Evolutionary conservation across 2,888 invertebrate species (phyloP).

Genomic region (Limenitis arthemis): DNA sequence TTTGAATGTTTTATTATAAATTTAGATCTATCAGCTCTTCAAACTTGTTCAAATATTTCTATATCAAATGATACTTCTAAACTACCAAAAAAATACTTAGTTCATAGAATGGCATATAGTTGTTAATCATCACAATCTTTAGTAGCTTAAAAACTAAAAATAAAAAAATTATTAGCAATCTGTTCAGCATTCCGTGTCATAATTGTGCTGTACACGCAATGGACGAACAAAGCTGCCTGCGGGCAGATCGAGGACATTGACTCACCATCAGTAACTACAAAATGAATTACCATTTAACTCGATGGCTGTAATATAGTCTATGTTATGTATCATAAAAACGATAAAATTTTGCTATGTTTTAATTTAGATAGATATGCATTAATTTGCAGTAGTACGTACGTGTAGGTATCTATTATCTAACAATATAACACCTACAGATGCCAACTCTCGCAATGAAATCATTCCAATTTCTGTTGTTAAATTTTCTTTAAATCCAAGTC

Average conservation of each 20-base stretch:
- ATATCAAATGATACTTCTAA: background rate
- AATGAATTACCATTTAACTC: slow-evolving; percentile 21
- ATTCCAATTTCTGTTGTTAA: too few relatives aligned
- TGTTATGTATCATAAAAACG: background rate
- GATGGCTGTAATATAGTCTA: background rate
- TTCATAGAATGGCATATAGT: slow-evolving; percentile 11
- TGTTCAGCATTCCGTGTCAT: slow-evolving; percentile 33
- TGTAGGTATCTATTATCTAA: too few relatives aligned
- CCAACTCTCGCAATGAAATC: too few relatives aligned
- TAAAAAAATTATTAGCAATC: slow-evolving; percentile 28
- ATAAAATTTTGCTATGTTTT: background rate
- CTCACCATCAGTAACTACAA: slow-evolving; percentile 28
- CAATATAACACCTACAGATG: too few relatives aligned
- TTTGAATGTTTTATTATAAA: too few relatives aligned
- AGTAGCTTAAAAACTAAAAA: slow-evolving; percentile 2
- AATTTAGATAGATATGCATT: too few relatives aligned
- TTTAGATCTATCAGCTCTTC: too few relatives aligned
- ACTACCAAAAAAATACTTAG: background rate
- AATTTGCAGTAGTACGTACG: too few relatives aligned
- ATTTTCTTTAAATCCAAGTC: too few relatives aligned
- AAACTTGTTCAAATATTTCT: background rate
- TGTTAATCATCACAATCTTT: slow-evolving; percentile 9
- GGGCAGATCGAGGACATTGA: slow-evolving; percentile 34
- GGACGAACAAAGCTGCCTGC: slow-evolving; percentile 30
- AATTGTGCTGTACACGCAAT: slow-evolving; percentile 38